phyloP scores from a whole-genome alignment of 2,888 invertebrate genomes.

The Erebia ligea region DNA sequence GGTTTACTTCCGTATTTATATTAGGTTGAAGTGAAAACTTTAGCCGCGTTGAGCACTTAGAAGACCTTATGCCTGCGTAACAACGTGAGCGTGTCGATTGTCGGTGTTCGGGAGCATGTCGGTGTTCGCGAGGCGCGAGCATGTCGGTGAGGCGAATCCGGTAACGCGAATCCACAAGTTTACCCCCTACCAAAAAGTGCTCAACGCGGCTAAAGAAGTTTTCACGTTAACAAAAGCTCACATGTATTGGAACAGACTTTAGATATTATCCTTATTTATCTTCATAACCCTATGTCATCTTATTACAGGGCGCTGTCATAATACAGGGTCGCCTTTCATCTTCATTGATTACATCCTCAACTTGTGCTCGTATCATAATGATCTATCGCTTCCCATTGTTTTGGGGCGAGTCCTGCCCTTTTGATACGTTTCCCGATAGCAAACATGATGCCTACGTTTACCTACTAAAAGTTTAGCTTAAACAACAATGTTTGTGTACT shows the following conservation, averaged over 20 bases:
- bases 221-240: too few relatives aligned
- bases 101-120: too few relatives aligned
- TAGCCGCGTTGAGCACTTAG: too few relatives aligned
- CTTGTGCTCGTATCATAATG: constrained; percentile 1
- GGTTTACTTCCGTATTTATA: neutral
- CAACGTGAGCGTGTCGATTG: too few relatives aligned
- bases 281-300: neutral
- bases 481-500: neutral
- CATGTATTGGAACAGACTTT: neutral
- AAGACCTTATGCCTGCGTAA: too few relatives aligned
- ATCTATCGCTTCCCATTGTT: constrained; percentile 14
- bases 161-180: too few relatives aligned
- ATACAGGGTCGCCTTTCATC: neutral
- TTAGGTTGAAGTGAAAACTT: too few relatives aligned
- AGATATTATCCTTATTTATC: neutral
- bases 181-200: too few relatives aligned
- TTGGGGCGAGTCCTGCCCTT: neutral
- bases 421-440: constrained; percentile 5
- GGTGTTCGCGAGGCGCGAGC: too few relatives aligned
- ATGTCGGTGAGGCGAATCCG: too few relatives aligned
- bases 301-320: neutral
- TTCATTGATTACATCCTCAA: constrained; percentile 11
- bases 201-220: too few relatives aligned
- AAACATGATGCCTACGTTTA: neutral
- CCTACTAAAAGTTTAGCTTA: neutral